These are phyloP conservation scores for Nannobrachium achirus DNA, from an alignment of 2,113 vertebrate genomes.

Conservation along the genomic window DNA sequence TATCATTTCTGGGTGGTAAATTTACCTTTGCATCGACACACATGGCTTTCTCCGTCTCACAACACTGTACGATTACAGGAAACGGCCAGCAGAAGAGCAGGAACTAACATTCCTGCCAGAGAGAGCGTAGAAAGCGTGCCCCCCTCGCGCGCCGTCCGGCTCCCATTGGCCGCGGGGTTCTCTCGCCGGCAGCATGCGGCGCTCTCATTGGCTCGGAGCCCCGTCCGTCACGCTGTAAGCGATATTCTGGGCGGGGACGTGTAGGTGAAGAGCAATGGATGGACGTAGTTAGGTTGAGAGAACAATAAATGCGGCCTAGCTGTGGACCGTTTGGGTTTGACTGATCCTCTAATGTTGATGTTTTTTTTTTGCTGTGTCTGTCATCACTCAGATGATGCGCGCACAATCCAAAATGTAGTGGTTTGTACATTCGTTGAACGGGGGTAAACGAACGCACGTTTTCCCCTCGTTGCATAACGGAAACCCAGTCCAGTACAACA, in stretches of 20 bases:
- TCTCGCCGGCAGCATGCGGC: slow-evolving; percentile 50
- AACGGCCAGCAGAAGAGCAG: slow-evolving; percentile 83
- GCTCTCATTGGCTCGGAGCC: slow-evolving; percentile 43
- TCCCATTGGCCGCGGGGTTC: slow-evolving; percentile 59
- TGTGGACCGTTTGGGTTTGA: slow-evolving; percentile 56
- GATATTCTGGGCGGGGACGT: slow-evolving; percentile 67
- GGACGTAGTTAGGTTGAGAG: slow-evolving; percentile 71
- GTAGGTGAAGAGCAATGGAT: slow-evolving; percentile 6
- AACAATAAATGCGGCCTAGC: slow-evolving; percentile 80
- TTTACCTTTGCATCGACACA: slow-evolving; percentile 86
- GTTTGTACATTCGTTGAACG: background rate
- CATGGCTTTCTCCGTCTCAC: slow-evolving; percentile 88
- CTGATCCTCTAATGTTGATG: slow-evolving; percentile 52
- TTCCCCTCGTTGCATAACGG: no score
- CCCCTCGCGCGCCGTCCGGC: slow-evolving; percentile 24
- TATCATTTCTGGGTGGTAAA: slow-evolving; percentile 79
- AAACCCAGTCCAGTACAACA: no score
- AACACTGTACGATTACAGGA: slow-evolving; percentile 86
- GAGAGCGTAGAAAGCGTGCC: slow-evolving; percentile 63
- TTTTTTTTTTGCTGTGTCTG: slow-evolving; percentile 30
- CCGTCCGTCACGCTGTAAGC: slow-evolving; percentile 33
- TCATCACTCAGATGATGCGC: background rate
- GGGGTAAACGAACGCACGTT: background rate
- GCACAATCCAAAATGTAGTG: background rate
- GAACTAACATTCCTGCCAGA: slow-evolving; percentile 81